Evolutionary conservation across 2,888 invertebrate species (phyloP), one percentile per base, ranked within the genome.

Genomic region (Melikaiella ostensackeni): DNA sequence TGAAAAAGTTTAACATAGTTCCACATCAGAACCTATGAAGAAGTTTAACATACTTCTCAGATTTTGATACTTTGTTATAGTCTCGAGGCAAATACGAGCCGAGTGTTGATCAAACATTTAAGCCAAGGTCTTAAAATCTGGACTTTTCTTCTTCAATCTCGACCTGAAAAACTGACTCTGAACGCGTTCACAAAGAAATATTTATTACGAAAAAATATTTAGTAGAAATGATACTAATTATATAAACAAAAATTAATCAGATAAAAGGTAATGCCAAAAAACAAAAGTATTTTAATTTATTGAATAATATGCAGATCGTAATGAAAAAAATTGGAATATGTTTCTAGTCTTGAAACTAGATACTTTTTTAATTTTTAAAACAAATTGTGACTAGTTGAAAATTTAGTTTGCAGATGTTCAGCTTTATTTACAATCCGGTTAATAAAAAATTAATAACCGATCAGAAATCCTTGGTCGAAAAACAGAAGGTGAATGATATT

Each of bases 401-500:
- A 19, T 35, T 38, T 5, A 16, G 4, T 33, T 21, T 21, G 13
- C 19, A 33, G 19, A 21, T 35, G 35, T n/a, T 2, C 33, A 63
- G 35, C 8, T 64, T 64, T 16, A 64, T 38, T 27, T 64, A 42
- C 16, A 42, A 63, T 35, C n/a, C 38, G 21, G 42, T 5, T 21
- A 24, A 64, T 80, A 77, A 76, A 59, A 33, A 61, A 19, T 21
- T 55, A 59, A 19, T 59, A 59, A 27, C 24, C 61, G 42, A 21
- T 33, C 21, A 30, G 33, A 55, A 50, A 70, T 70, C 70, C 33
- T 70, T 70, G 30, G 11, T 30, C 27, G 7, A 55, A 35, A 70
- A 62, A 76, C 62, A 21, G 70, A 77, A 74, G 77, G 80, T 73
- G 79, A 82, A 78, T 78, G 77, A 78, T 77, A 80, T 73, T 75